These are phyloP conservation scores for Pinctada fucata DNA, from an alignment of 2,888 invertebrate species.

Conservation along the genomic window DNA sequence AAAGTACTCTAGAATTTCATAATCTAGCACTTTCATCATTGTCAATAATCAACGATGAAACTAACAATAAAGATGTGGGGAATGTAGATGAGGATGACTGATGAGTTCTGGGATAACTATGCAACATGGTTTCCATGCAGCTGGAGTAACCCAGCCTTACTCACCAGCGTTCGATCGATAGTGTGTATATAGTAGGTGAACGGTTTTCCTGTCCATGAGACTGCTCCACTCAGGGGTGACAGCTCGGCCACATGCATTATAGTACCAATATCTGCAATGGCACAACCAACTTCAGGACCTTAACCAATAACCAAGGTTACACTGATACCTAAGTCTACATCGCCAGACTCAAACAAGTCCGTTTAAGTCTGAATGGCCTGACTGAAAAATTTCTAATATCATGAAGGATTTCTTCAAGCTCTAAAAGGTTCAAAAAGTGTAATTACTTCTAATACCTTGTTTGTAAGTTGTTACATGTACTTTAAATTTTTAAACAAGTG, in stretches of 20 bases:
- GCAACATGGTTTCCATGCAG: conserved; percentile 7
- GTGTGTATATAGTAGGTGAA: conserved; percentile 99
- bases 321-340: background rate
- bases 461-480: background rate
- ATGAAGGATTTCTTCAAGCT: too few relatives aligned
- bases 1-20: too few relatives aligned
- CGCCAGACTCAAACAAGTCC: background rate
- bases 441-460: too few relatives aligned
- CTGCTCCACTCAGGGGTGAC: conserved; percentile 94
- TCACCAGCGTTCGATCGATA: conserved; percentile 90
- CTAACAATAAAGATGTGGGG: too few relatives aligned
- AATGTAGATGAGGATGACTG: background rate
- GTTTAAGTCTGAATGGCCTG: too few relatives aligned
- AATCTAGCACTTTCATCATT: too few relatives aligned
- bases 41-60: too few relatives aligned
- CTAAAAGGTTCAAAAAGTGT: too few relatives aligned
- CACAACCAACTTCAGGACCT: conserved; percentile 33
- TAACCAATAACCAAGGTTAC: conserved; percentile 2
- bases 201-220: conserved; percentile 99
- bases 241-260: conserved; percentile 99
- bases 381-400: too few relatives aligned
- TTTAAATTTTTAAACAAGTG: too few relatives aligned
- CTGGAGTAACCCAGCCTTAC: conserved; percentile 44
- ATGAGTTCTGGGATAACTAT: background rate
- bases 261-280: conserved; percentile 90